These are phyloP conservation scores for Hypotaenidia philippensis DNA, from an alignment of 2,797 vertebrate species.

Conservation along the genomic window DNA sequence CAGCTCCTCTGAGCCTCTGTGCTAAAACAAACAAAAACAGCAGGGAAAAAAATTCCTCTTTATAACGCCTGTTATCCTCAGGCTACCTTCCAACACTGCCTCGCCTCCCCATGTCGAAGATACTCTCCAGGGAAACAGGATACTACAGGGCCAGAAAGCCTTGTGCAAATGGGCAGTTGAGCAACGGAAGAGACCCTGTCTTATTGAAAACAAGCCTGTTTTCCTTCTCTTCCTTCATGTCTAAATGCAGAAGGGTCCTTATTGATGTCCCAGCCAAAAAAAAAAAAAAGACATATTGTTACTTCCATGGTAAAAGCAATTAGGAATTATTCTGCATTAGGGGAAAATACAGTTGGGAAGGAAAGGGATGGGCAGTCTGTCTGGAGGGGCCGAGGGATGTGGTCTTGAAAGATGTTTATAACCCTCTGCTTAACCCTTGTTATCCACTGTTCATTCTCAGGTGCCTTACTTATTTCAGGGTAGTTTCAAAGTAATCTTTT, in stretches of 20 bases:
- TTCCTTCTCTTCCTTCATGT: not conserved
- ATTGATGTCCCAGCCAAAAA: not conserved
- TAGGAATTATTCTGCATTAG: not conserved
- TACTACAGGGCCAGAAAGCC: constrained; percentile 39
- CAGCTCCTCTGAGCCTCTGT: constrained; percentile 76
- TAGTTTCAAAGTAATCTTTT: not conserved
- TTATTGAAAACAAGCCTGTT: constrained; percentile 56
- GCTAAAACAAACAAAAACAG: constrained; percentile 81
- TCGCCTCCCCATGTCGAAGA: constrained; percentile 42
- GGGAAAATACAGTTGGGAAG: not conserved
- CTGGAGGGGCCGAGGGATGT: not conserved
- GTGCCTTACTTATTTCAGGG: not conserved
- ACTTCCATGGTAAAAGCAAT: not conserved
- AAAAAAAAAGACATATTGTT: not conserved
- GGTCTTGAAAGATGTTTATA: not conserved
- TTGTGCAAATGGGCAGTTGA: constrained; percentile 65
- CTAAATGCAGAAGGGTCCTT: not conserved
- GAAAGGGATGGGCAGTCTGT: not conserved
- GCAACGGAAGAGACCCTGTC: constrained; percentile 17
- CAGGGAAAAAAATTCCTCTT: constrained; percentile 78
- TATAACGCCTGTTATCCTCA: constrained; percentile 80
- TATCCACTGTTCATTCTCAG: not conserved
- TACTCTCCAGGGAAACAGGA: constrained; percentile 47
- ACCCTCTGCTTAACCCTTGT: not conserved
- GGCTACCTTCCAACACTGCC: constrained; percentile 72